Percentiles rank a stretch among this genome's conserved stretches.
Conservation (phyloP, 2,888 invertebrate genomes). For the Pollenia griseotomentosa region DNA sequence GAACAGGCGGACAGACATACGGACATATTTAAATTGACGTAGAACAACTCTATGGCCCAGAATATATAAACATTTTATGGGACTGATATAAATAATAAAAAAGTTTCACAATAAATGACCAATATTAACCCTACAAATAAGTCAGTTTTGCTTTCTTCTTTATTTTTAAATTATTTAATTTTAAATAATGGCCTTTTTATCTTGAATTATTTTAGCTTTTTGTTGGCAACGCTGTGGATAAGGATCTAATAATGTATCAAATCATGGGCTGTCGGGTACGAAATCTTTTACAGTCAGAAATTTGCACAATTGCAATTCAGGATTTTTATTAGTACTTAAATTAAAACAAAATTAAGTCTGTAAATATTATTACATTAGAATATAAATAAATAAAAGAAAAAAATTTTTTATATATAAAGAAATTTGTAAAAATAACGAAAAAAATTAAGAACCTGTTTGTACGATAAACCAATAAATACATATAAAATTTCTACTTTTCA, state of each 20-base stretch:
- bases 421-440: too few species aligned
- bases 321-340: slow-evolving; percentile 32
- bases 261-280: slow-evolving; percentile 86
- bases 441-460: too few species aligned
- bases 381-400: slow-evolving; percentile 3
- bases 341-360: slow-evolving; percentile 26
- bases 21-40: too few species aligned
- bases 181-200: not conserved
- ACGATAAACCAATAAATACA: too few species aligned
- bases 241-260: slow-evolving; percentile 87
- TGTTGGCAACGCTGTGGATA: slow-evolving; percentile 71
- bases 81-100: too few species aligned
- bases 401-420: not conserved
- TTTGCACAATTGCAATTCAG: slow-evolving; percentile 78
- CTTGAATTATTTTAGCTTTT: slow-evolving; percentile 74
- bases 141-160: too few species aligned
- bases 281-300: slow-evolving; percentile 79
- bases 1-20: too few species aligned
- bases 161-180: not conserved
- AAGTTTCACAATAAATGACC: too few species aligned
- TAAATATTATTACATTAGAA: slow-evolving; percentile 47
- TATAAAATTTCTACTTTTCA: too few species aligned
- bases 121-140: too few species aligned
- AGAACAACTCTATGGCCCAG: too few species aligned
- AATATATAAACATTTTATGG: too few species aligned